Evolutionary conservation across 1,140 invertebrate species (phyloP), one percentile per base, ranked within the genome.

Genomic region (Nephotettix cincticeps): DNA sequence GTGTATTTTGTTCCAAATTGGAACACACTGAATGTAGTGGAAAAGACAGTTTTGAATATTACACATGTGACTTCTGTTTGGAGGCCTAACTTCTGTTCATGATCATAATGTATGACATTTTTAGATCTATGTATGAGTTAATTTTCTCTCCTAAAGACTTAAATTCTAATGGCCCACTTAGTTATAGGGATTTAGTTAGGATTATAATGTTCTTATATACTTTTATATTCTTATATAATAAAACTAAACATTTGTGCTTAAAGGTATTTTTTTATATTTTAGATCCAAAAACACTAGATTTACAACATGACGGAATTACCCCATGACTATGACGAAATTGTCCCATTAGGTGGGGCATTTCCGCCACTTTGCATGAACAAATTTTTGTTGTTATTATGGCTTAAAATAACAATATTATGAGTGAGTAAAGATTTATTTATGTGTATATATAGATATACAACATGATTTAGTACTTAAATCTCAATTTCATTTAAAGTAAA

Each of bases 1-100:
- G 68, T 67, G 47, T 67, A 17, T 66, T 32, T 29, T 74, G 71
- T 67, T 13, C 32, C 13, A 23, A 66, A 43, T 74, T 67, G 73
- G 71, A 47, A 19, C 73, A 74, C 66, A 47, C 67, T 30, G 32
- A 30, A 23, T 72, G 71, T 47, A 74, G 71, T 70, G 73, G 45
- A n/a, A 9, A 47, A n/a, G 43, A 71, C 47, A 25, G 28, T 43
- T 14, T 36, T 0, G 21, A 65, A 13, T 32, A 68, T 23, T 71
- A 47, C 29, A 36, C 29, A 29, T 71, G 69, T 40, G 58, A 71
- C 28, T 45, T 67, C 45, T 71, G 36, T 30, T n/a, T n/a, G 19
- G 19, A 25, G n/a, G n/a, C n/a, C n/a, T n/a, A n/a, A n/a, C n/a
- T n/a, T n/a, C n/a, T n/a, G n/a, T n/a, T n/a, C n/a, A n/a, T n/a